Evolutionary conservation across 2,113 vertebrate genomes (phyloP), one percentile per base, ranked within the genome.

Genomic region (Piprites chloris): DNA sequence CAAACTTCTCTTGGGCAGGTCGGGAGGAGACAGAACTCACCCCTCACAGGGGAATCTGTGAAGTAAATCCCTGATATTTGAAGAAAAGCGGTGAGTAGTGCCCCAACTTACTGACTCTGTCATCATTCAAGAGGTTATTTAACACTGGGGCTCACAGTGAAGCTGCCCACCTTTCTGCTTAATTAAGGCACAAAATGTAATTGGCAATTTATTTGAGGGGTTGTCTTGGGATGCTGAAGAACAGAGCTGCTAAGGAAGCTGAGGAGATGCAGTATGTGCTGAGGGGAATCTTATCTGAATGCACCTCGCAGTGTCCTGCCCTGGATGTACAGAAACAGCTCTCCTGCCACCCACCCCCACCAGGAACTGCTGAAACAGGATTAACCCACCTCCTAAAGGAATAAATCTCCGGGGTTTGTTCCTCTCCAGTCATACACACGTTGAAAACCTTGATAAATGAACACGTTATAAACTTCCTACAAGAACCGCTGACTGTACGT

Each of bases 161-260:
- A 68, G 76, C 93, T 92, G 90, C 79, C 96, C 96, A 96, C 96
- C 96, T 97, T 97, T 96, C 87, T 87, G 39, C 80, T 96, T 92
- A 96, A 95, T 95, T 94, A 95, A 78, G 94, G 86, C 63, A 53
- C 66, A 62, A 91, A 87, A 61, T 58, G 79, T 87, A 96, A 95
- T 77, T 95, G 82, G 87, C 56, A 95, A 97, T 95, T 95, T 87
- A 84, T 96, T 94, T 76, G 56, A n/a, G 82, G 35, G n/a, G 24
- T 21, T 83, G 95, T 75, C 77, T 73, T 94, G 96, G 96, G 96
- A 96, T 69, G 88, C 88, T 77, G 92, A 77, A 80, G 92, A 86
- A 85, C 95, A 95, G 89, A 74, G 46, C 87, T 85, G 87, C 92
- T 89, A 35, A 95, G 66, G 95, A 82, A 96, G 94, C 91, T 91